Evolutionary conservation across 1,140 invertebrate species (phyloP).

Genomic region (Apis florea): DNA sequence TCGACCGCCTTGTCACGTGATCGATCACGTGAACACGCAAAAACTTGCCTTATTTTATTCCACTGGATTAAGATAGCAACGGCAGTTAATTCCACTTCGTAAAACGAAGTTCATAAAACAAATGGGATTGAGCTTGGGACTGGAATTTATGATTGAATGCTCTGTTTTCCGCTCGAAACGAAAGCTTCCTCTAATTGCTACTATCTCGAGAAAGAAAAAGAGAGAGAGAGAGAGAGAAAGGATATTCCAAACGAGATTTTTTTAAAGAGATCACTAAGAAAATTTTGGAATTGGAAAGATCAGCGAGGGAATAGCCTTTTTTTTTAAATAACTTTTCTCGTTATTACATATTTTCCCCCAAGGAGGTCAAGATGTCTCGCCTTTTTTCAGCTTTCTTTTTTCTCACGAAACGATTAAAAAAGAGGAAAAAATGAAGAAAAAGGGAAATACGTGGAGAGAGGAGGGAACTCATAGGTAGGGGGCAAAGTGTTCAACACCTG

Average conservation of each 20-base stretch:
- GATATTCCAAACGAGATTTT: too few relatives aligned
- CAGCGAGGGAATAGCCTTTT: too few relatives aligned
- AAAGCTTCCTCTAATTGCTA: too few relatives aligned
- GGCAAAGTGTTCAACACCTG: slow-evolving; percentile 36
- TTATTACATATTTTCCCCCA: too few relatives aligned
- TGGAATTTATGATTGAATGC: background rate
- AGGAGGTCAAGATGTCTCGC: too few relatives aligned
- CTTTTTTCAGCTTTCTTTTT: too few relatives aligned
- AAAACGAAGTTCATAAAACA: background rate
- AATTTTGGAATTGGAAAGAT: too few relatives aligned
- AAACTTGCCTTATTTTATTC: background rate
- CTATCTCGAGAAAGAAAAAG: background rate
- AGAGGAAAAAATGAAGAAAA: too few relatives aligned
- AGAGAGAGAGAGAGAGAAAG: background rate
- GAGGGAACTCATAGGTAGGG: slow-evolving; percentile 25
- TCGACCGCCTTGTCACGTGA: background rate
- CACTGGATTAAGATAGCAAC: background rate
- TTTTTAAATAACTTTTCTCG: too few relatives aligned
- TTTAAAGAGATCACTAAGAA: too few relatives aligned
- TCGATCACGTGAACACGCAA: slow-evolving; percentile 33
- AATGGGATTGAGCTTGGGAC: background rate
- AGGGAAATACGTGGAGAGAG: background rate
- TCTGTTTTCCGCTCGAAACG: background rate
- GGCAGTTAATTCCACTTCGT: background rate
- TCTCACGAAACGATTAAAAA: too few relatives aligned